These are phyloP conservation scores for Drosophila arizonae DNA, from an alignment of 1,140 invertebrate species.

Conservation along the genomic window DNA sequence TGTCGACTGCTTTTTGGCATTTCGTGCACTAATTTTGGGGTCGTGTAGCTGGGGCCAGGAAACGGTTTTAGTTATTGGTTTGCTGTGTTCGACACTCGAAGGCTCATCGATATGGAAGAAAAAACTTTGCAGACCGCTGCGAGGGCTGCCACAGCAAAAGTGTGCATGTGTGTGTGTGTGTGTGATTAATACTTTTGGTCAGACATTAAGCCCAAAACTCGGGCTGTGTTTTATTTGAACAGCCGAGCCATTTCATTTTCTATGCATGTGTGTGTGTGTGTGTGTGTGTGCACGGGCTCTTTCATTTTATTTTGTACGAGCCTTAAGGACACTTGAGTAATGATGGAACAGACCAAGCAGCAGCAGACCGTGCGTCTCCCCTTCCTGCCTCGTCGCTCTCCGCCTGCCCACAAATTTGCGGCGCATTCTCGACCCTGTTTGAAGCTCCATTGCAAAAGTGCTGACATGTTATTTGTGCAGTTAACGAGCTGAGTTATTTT, in stretches of 20 bases:
- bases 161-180: background rate
- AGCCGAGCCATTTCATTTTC: slow-evolving; percentile 23
- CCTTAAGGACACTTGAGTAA: slow-evolving; percentile 57
- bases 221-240: slow-evolving; percentile 45
- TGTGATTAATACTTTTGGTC: slow-evolving; percentile 54
- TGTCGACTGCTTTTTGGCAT: slow-evolving; percentile 43
- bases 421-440: slow-evolving; percentile 57
- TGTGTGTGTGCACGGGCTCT: slow-evolving; percentile 28
- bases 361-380: slow-evolving; percentile 11
- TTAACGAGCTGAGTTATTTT: slow-evolving; percentile 79
- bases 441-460: slow-evolving; percentile 75
- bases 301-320: slow-evolving; percentile 42
- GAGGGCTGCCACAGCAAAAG: background rate
- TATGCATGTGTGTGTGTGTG: background rate
- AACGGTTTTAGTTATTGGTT: slow-evolving; percentile 50
- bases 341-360: slow-evolving; percentile 41
- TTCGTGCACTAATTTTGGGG: slow-evolving; percentile 53
- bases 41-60: slow-evolving; percentile 17
- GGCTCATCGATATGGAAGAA: slow-evolving; percentile 36
- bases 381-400: slow-evolving; percentile 12
- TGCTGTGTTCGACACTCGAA: slow-evolving; percentile 29
- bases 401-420: slow-evolving; percentile 65
- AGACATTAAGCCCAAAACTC: slow-evolving; percentile 42
- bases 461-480: slow-evolving; percentile 80
- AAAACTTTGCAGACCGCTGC: slow-evolving; percentile 46